Percentiles rank a stretch among this genome's conserved stretches.
phyloP scores from a whole-genome alignment of 2,888 invertebrate genomes.

The Dolomedes plantarius region DNA sequence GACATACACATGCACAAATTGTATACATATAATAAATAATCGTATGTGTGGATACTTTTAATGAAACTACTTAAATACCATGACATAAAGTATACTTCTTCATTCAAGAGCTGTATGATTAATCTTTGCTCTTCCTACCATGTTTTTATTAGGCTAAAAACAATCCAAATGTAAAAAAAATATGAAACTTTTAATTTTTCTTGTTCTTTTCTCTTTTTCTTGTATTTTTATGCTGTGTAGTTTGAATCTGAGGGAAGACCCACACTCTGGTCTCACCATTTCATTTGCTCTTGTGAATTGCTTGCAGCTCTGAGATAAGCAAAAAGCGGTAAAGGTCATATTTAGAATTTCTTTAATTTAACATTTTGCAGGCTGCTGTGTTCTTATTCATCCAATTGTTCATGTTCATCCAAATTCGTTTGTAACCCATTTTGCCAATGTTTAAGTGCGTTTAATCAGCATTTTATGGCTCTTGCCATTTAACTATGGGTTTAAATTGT shows the following conservation, averaged over 20 bases:
- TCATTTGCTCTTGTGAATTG: slow-evolving; percentile 69
- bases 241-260: slow-evolving; percentile 69
- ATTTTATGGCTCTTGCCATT: background rate
- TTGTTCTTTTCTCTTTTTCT: slow-evolving; percentile 72
- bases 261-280: slow-evolving; percentile 60
- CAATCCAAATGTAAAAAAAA: slow-evolving; percentile 15
- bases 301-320: slow-evolving; percentile 69
- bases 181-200: slow-evolving; percentile 70
- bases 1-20: no score
- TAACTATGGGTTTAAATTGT: background rate
- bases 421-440: background rate
- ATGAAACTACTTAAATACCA: no score
- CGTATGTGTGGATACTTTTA: no score
- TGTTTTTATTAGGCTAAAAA: slow-evolving; percentile 23
- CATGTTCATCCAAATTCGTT: slow-evolving; percentile 23
- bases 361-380: slow-evolving; percentile 63
- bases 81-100: no score
- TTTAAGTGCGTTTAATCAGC: background rate
- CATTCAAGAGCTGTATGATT: background rate
- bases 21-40: no score
- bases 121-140: background rate
- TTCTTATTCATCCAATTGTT: slow-evolving; percentile 32
- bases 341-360: slow-evolving; percentile 69
- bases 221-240: slow-evolving; percentile 71
- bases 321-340: slow-evolving; percentile 71